These are phyloP conservation scores for Euleptes europaea DNA, from an alignment of 2,113 vertebrate genomes.

Conservation along the genomic window DNA sequence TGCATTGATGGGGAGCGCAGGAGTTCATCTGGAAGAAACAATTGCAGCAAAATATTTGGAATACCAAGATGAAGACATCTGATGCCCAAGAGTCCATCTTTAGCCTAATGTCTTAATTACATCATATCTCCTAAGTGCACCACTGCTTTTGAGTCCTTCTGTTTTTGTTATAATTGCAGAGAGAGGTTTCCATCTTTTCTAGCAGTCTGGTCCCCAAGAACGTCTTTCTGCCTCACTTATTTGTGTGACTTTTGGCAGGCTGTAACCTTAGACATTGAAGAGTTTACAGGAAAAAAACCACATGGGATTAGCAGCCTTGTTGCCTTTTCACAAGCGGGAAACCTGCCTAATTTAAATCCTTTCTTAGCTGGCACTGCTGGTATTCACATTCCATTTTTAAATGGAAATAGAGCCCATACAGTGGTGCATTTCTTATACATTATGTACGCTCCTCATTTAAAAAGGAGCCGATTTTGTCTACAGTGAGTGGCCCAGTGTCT, in stretches of 20 bases:
- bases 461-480: constrained; percentile 33
- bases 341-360: constrained; percentile 39
- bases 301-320: constrained; percentile 52
- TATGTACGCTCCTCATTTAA: not conserved
- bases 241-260: constrained; percentile 35
- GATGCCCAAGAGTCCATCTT: constrained; percentile 43
- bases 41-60: constrained; percentile 77
- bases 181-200: constrained; percentile 21
- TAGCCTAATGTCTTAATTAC: constrained; percentile 46
- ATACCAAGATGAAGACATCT: constrained; percentile 68
- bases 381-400: constrained; percentile 24
- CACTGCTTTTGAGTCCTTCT: constrained; percentile 26
- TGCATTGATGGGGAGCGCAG: constrained; percentile 90
- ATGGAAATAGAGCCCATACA: constrained; percentile 21
- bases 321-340: constrained; percentile 42
- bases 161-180: constrained; percentile 26
- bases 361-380: constrained; percentile 33
- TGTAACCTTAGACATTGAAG: constrained; percentile 19
- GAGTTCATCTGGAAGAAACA: constrained; percentile 86
- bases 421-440: constrained; percentile 12
- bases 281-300: not conserved
- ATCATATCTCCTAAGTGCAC: constrained; percentile 21
- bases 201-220: not conserved
- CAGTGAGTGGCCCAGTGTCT: constrained; percentile 18
- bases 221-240: not conserved